Evolutionary conservation across 1,140 invertebrate genomes (phyloP), one percentile per base, ranked within the genome.

Genomic region (Megathymus violae): DNA sequence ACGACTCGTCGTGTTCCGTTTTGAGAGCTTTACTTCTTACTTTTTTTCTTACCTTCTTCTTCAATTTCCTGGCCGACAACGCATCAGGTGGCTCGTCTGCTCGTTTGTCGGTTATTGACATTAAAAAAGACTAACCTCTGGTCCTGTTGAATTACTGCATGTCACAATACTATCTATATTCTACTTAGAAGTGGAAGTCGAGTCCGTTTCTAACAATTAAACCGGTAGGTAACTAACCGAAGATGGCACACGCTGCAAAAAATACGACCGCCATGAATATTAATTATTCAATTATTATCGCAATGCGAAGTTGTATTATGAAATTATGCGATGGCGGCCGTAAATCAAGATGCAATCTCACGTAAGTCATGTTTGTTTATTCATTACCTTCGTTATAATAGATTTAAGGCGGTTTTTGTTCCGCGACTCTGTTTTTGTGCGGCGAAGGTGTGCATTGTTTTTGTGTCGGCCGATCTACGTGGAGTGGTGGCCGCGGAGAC

Each of bases 311-410:
- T 58, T 58, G 41, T 58, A 58, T 58, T 46, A 58, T 58, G 54
- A 58, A 58, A 58, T 44, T 58, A 58, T 58, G 41, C 54, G 14
- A 46, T 14, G 54, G 16, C 15, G 41, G 13, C 17, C 25, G 31
- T 59, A 59, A 36, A 47, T 59, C 62, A 64, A 60, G 54, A 70
- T 58, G 25, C 25, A 52, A 66, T 58, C 63, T 60, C 63, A 66
- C 34, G 67, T 63, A 59, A 64, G 62, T 67, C 61, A 56, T 59
- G 62, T 62, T 67, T 67, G 58, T 71, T 67, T 71, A 67, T 67
- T 67, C 61, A 68, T 71, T 71, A 48, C 46, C 62, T 65, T 68
- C 62, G 43, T 62, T 71, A 68, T 65, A 71, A 68, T 71, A 71
- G 66, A 65, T 63, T 69, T 65, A 65, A 36, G 38, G 43, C 43